phyloP scores from a whole-genome alignment of 1,140 invertebrate species.

The Drosophila teissieri region DNA sequence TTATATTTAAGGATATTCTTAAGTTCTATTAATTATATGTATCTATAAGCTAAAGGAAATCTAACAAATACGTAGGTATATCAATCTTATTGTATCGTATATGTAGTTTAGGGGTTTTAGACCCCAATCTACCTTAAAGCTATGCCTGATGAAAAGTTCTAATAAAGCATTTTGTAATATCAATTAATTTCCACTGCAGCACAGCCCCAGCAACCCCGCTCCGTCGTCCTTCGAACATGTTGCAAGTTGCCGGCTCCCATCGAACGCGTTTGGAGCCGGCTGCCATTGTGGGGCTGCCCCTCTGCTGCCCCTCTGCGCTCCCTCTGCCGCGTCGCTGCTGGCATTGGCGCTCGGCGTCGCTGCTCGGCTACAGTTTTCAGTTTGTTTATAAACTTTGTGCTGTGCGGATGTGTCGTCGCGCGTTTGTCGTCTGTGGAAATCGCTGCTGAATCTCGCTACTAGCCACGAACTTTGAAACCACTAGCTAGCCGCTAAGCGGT shows the following conservation, averaged over 20 bases:
- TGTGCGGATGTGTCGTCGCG: conserved; percentile 49
- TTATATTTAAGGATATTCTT: too few relatives aligned
- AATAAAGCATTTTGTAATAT: background rate
- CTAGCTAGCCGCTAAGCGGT: conserved; percentile 13
- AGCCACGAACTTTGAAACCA: conserved; percentile 9
- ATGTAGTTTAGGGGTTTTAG: too few relatives aligned
- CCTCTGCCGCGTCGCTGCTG: conserved; percentile 16
- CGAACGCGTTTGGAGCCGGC: conserved; percentile 64
- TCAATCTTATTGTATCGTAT: too few relatives aligned
- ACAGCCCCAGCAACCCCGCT: background rate
- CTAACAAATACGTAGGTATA: too few relatives aligned
- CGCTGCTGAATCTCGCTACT: conserved; percentile 3
- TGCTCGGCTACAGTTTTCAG: conserved; percentile 26
- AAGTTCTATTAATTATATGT: too few relatives aligned
- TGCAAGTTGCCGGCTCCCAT: conserved; percentile 43
- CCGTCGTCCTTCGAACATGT: conserved; percentile 48
- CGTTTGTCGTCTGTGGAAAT: conserved; percentile 8
- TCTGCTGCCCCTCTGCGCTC: conserved; percentile 11
- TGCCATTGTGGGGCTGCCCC: conserved; percentile 28
- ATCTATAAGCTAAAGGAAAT: too few relatives aligned
- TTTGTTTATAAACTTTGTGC: conserved; percentile 73
- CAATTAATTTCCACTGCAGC: background rate
- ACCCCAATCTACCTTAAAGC: background rate
- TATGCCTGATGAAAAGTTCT: background rate
- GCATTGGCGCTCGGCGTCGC: conserved; percentile 18